Conservation (phyloP, 2,113 vertebrate species). For the Dicaeum eximium region DNA sequence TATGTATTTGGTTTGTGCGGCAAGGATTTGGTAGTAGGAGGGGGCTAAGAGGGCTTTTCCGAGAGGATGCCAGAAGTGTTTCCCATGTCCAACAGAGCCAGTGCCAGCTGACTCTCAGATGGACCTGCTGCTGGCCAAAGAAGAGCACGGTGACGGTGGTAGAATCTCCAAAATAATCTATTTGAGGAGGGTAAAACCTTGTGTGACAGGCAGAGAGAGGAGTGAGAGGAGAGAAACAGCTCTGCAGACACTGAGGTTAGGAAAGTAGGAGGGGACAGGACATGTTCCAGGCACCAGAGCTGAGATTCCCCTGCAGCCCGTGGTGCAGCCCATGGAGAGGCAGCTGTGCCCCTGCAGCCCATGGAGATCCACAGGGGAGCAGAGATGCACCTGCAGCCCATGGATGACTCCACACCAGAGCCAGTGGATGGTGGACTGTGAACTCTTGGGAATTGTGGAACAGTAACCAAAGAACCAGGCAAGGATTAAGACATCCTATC, state of each 20-base stretch:
- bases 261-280: neutral
- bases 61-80: neutral
- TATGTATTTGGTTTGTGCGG: neutral
- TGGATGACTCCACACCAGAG: fast-evolving
- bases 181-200: neutral
- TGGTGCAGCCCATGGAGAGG: neutral
- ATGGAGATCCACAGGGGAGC: fast-evolving
- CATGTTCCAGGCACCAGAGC: fast-evolving
- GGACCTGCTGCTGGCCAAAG: fast-evolving
- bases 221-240: neutral
- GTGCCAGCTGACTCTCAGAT: fast-evolving
- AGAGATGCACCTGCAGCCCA: neutral
- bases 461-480: neutral
- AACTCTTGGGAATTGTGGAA: fast-evolving
- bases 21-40: neutral
- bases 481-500: neutral
- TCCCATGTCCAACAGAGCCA: neutral
- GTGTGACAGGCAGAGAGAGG: neutral
- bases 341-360: neutral
- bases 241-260: neutral
- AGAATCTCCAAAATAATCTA: fast-evolving
- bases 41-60: neutral
- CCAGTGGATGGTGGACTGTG: too few relatives aligned
- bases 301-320: fast-evolving
- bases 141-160: fast-evolving